These are phyloP conservation scores for Drosophila fuyamai DNA, from an alignment of 1,140 invertebrate genomes.

Conservation along the genomic window DNA sequence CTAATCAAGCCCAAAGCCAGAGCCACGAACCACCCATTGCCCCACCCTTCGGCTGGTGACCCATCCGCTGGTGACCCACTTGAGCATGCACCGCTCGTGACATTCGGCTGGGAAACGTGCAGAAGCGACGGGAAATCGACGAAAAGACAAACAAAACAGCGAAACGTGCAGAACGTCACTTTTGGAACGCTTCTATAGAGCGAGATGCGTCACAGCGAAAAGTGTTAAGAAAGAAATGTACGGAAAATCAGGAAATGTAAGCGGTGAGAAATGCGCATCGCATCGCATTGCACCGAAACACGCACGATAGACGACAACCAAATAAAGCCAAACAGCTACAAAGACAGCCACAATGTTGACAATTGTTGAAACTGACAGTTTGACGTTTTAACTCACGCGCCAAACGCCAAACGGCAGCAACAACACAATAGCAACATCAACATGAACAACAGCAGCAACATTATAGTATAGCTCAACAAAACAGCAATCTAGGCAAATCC, in stretches of 20 bases:
- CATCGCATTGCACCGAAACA: conserved; percentile 44
- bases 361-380: conserved; percentile 73
- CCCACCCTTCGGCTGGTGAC: conserved; percentile 40
- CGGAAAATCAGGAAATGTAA: conserved; percentile 70
- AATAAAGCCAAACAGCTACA: conserved; percentile 15
- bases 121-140: conserved; percentile 70
- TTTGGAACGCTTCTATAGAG: conserved; percentile 21
- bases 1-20: conserved; percentile 40
- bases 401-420: conserved; percentile 43
- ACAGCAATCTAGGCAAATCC: conserved; percentile 37
- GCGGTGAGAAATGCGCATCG: conserved; percentile 59
- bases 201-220: conserved; percentile 70
- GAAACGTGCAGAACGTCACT: conserved; percentile 74
- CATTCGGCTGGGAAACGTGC: conserved; percentile 76
- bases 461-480: conserved; percentile 3
- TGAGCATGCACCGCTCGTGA: conserved; percentile 79
- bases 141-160: conserved; percentile 59
- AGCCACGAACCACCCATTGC: conserved; percentile 5
- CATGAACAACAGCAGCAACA: conserved; percentile 12
- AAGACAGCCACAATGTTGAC: conserved; percentile 45
- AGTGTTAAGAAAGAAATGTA: conserved; percentile 44
- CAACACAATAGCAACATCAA: conserved; percentile 26
- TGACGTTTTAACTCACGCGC: conserved; percentile 77
- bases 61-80: conserved; percentile 66
- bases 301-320: conserved; percentile 24